phyloP scores from a whole-genome alignment of 1,140 invertebrate species.

The Chrysoperla carnea region DNA sequence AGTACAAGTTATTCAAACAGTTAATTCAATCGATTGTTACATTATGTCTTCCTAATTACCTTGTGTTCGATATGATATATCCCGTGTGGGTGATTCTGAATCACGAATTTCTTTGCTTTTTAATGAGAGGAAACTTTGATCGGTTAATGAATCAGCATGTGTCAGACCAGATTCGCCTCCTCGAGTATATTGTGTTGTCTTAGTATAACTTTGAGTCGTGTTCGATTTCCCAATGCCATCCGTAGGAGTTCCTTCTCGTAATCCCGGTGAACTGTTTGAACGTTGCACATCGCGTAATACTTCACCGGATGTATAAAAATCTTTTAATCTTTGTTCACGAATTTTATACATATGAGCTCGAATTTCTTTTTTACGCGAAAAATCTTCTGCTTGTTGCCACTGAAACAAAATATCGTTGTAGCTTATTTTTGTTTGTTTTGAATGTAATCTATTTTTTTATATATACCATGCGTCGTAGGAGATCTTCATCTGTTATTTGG shows the following conservation, averaged over 20 bases:
- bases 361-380: constrained; percentile 69
- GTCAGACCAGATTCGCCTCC: constrained; percentile 14
- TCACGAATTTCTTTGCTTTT: constrained; percentile 60
- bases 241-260: constrained; percentile 5
- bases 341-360: constrained; percentile 65
- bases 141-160: constrained; percentile 45
- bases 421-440: background rate
- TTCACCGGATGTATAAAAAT: constrained; percentile 40
- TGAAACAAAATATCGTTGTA: constrained; percentile 21
- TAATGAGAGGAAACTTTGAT: constrained; percentile 54
- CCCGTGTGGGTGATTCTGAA: constrained; percentile 50
- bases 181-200: constrained; percentile 1
- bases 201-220: constrained; percentile 6
- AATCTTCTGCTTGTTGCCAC: constrained; percentile 75
- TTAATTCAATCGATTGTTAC: too few relatives aligned
- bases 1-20: constrained; percentile 21
- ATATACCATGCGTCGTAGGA: constrained; percentile 51
- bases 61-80: constrained; percentile 16
- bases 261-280: constrained; percentile 3
- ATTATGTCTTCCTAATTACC: too few relatives aligned
- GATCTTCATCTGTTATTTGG: constrained; percentile 49
- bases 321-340: constrained; percentile 52
- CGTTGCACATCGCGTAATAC: constrained; percentile 21
- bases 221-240: constrained; percentile 20
- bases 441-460: constrained; percentile 1